Evolutionary conservation across 2,888 invertebrate genomes (phyloP), one percentile per base, ranked within the genome.

Genomic region (Halictus quadricinctus): DNA sequence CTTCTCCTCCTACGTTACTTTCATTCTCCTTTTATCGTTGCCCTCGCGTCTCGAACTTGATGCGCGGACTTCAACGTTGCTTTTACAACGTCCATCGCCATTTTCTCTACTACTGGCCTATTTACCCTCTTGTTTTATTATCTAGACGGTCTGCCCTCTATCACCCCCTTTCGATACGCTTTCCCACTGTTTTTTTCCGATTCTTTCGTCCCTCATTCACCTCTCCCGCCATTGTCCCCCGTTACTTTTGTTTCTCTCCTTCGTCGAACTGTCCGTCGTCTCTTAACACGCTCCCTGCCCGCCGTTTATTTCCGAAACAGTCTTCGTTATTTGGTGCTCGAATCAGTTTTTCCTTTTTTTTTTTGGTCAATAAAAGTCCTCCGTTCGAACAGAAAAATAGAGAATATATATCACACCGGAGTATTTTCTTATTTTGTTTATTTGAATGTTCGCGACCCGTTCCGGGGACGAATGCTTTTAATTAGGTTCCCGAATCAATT

Each of bases 31-130:
- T 50, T 66, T 58, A 72, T 79, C 50, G 66, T 25, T 50, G 13
- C 13, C 66, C 43, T 50, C 72, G 15, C 25, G 43, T 48, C 36
- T 46, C 46, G 36, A 73, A 77, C 46, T 81, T 66, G 77, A 76
- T 69, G 41, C 66, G 50, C 41, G 75, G 29, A 29, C 66, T 72
- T 58, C 72, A 15, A 58, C 41, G 54, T 36, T 54, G 46, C 48
- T 50, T 75, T 80, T 48, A 60, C 29, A 41, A 70, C 48, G 18
- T 13, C n/a, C 76, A 43, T n/a, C 21, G 8, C 29, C 13, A 25
- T 13, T 7, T 6, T 6, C 70, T 25, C 29, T 0, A 12, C 18
- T 10, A 64, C 48, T 58, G 58, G 25, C n/a, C 69, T 25, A 36
- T 60, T 64, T 66, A 36, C 54, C 29, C 13, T 29, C 58, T n/a